Evolutionary conservation across 1,140 invertebrate genomes (phyloP), one percentile per base, ranked within the genome.

Genomic region (Drosophila punjabiensis): DNA sequence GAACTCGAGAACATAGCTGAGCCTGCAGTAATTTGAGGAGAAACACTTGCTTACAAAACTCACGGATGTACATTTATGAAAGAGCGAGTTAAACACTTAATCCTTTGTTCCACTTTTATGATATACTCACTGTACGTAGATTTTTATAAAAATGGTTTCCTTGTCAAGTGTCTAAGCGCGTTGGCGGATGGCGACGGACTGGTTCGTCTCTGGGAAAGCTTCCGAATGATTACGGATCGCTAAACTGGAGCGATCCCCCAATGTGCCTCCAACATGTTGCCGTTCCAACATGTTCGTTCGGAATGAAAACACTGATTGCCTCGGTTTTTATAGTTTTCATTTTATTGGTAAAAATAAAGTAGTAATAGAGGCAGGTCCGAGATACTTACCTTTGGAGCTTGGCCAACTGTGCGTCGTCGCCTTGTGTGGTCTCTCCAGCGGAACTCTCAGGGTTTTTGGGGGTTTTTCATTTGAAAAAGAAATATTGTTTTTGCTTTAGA

Each of bases 211-310:
- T 16, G 59, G 39, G 24, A 75, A 67, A 39, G 47, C 61, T 79
- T 33, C 33, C 30, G 24, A 68, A 56, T 65, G 81, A 70, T 76
- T 71, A 76, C 50, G 48, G 82, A 81, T 80, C 79, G 68, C 20
- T 37, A 64, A 69, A 47, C 41, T 60, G 50, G 76, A 67, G 56
- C 70, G 41, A 30, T 60, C 41, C 10, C 33, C 55, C 55, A 4
- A n/a, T 20, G 35, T 41, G 18, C 24, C 55, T 14, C 16, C 48
- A 69, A 81, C 82, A 53, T 81, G 82, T 73, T 78, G 60, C 64
- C 45, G 6, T 37, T 39, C 53, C 62, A 88, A 89, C 84, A 88
- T 73, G 84, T 88, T 89, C 60, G 85, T 18, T 65, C 9, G 48
- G 32, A 63, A 73, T 47, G 33, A 79, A 45, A 77, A 68, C 39